These are phyloP conservation scores for Gnathonemus echidnorhynchus DNA, from an alignment of 2,113 vertebrate genomes.

Conservation along the genomic window DNA sequence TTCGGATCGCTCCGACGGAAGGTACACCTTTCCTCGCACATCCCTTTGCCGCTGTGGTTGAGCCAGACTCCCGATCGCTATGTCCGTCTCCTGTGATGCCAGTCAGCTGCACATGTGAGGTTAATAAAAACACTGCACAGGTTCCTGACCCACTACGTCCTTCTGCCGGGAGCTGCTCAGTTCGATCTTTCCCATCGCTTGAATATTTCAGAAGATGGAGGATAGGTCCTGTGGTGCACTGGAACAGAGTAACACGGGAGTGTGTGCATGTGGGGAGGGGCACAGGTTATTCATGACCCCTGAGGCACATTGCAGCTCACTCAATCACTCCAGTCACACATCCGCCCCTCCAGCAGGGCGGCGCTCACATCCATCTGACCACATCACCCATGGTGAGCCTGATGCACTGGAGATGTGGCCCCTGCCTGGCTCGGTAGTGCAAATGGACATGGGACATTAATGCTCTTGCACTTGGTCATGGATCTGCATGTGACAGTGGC, in stretches of 20 bases:
- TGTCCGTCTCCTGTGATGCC: background rate
- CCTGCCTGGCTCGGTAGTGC: background rate
- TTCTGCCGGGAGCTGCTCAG: background rate
- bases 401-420: background rate
- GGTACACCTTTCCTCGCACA: background rate
- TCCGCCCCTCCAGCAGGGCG: background rate
- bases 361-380: background rate
- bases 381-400: background rate
- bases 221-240: background rate
- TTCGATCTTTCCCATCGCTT: background rate
- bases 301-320: background rate
- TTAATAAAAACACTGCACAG: background rate
- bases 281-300: background rate
- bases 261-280: background rate
- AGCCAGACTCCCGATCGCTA: background rate
- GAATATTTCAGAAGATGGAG: slow-evolving; percentile 1
- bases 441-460: background rate
- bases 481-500: background rate
- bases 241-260: background rate
- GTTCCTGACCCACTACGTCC: background rate
- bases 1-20: background rate
- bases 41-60: background rate
- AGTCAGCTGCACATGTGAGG: background rate
- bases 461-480: background rate
- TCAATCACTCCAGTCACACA: background rate